Percentiles rank a stretch among this genome's conserved stretches.
Evolutionary conservation across 2,888 invertebrate genomes (phyloP).

Genomic region (Cosmia trapezina): DNA sequence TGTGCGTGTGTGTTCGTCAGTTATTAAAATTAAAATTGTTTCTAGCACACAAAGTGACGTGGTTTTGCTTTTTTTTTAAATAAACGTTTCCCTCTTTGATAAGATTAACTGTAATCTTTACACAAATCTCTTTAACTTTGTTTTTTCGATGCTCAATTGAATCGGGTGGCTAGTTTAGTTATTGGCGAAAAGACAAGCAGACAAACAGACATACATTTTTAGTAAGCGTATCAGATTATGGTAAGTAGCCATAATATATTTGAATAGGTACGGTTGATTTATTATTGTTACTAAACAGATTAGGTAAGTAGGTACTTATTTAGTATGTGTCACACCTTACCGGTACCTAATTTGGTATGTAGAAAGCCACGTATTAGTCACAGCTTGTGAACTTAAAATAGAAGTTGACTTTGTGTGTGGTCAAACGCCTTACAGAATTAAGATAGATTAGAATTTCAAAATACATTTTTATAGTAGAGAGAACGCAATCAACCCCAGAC

Average conservation of each 20-base stretch:
- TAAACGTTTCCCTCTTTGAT: too few species aligned
- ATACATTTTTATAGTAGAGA: neutral
- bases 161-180: neutral
- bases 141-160: neutral
- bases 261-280: conserved; percentile 54
- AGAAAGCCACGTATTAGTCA: conserved; percentile 60
- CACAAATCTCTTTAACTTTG: neutral
- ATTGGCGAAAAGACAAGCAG: neutral
- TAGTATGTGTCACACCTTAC: conserved; percentile 55
- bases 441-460: conserved; percentile 8
- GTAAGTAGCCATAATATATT: conserved; percentile 24
- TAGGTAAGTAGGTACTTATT: conserved; percentile 33
- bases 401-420: conserved; percentile 28
- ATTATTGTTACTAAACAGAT: conserved; percentile 38
- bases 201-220: conserved; percentile 4
- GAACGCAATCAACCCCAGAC: neutral
- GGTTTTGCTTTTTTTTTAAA: too few species aligned
- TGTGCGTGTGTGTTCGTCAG: too few species aligned
- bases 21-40: too few species aligned
- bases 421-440: conserved; percentile 8
- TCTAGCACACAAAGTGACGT: too few species aligned
- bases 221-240: neutral
- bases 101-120: neutral
- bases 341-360: conserved; percentile 58
- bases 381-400: conserved; percentile 37